phyloP scores from a whole-genome alignment of 2,888 invertebrate genomes.

The Matsumyia berberina region DNA sequence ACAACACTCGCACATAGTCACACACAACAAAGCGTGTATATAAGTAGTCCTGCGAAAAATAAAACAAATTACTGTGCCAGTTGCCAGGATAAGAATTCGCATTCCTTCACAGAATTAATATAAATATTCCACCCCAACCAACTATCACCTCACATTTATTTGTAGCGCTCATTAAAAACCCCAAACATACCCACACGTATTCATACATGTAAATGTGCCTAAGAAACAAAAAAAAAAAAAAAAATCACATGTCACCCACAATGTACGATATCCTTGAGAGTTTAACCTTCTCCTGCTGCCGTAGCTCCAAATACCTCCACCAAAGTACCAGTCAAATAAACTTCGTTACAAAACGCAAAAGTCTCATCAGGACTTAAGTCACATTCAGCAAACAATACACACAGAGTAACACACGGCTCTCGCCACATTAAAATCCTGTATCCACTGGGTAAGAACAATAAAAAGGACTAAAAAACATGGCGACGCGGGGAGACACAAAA shows the following conservation, averaged over 20 bases:
- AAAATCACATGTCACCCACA: conserved; percentile 7
- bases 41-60: no score
- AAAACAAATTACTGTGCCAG: conserved; percentile 4
- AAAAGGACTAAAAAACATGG: conserved; percentile 26
- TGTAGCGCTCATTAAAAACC: conserved; percentile 40
- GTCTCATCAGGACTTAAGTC: conserved; percentile 53
- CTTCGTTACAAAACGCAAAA: conserved; percentile 59
- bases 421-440: conserved; percentile 37
- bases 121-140: conserved; percentile 15
- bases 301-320: conserved; percentile 8
- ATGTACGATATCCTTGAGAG: conserved; percentile 21
- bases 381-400: conserved; percentile 42
- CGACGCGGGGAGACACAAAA: neutral
- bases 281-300: conserved; percentile 19
- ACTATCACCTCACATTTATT: conserved; percentile 37
- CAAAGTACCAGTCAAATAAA: conserved; percentile 52
- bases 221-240: neutral
- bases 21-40: neutral
- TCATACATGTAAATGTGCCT: neutral
- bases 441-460: conserved; percentile 29
- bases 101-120: conserved; percentile 2
- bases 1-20: no score
- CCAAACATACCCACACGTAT: conserved; percentile 15
- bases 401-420: conserved; percentile 21
- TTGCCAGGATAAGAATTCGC: neutral